A percentile compares a stretch with the other conserved stretches of the same genome.
phyloP scores from a whole-genome alignment of 2,797 vertebrate species.

The Poecilia picta region DNA sequence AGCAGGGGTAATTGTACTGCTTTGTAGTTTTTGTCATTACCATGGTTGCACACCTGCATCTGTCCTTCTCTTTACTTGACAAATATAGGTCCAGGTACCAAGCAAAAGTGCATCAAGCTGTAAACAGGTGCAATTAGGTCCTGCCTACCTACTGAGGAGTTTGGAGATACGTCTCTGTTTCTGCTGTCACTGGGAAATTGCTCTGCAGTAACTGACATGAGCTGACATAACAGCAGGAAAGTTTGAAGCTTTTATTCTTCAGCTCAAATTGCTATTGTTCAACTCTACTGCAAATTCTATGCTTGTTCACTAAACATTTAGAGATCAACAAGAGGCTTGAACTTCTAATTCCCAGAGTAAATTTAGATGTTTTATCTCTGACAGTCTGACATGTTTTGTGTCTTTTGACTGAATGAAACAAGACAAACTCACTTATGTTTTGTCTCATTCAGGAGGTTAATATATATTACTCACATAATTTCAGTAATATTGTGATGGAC shows the following conservation, averaged over 20 bases:
- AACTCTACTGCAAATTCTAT: neutral
- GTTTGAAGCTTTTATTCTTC: conserved; percentile 15
- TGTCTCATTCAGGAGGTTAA: neutral
- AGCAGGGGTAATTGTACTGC: conserved; percentile 1
- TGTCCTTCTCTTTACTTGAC: conserved; percentile 32
- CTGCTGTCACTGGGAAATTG: conserved; percentile 6
- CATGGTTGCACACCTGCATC: conserved; percentile 35
- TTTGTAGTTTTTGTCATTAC: conserved; percentile 6
- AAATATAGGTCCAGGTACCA: conserved; percentile 37
- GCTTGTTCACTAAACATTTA: conserved; percentile 2
- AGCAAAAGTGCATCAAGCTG: conserved; percentile 16
- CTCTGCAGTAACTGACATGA: conserved; percentile 7
- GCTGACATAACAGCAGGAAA: conserved; percentile 6
- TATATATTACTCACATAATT: neutral
- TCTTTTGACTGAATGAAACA: conserved; percentile 1
- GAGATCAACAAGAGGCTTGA: neutral
- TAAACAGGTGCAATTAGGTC: conserved; percentile 44
- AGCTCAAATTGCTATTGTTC: neutral
- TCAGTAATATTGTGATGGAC: neutral
- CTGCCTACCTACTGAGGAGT: conserved; percentile 30
- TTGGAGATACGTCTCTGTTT: conserved; percentile 17
- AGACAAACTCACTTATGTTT: neutral
- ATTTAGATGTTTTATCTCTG: neutral
- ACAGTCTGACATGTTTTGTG: neutral
- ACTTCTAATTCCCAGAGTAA: neutral